phyloP scores from a whole-genome alignment of 2,113 vertebrate species.

The Sciurus niger region DNA sequence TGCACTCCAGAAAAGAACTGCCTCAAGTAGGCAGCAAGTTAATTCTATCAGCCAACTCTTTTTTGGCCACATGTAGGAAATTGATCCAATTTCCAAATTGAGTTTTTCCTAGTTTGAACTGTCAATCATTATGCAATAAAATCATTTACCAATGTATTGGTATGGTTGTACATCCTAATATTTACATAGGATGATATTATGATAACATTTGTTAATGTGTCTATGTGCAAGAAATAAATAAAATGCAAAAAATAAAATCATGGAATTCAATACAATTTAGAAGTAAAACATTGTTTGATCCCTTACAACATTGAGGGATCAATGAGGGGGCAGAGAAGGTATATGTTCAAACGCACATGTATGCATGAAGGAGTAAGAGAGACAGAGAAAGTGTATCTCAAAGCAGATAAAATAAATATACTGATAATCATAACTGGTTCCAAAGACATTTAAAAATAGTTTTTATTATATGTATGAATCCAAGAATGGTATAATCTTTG shows the following conservation, averaged over 20 bases:
- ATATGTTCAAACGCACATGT: background rate
- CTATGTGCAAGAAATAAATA: background rate
- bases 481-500: background rate
- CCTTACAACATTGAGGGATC: too few species aligned
- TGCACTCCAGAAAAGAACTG: conserved; percentile 57
- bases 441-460: background rate
- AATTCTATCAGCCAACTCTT: conserved; percentile 49
- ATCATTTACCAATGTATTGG: background rate
- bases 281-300: background rate
- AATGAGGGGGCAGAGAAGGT: too few species aligned
- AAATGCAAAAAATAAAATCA: background rate
- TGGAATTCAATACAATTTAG: background rate
- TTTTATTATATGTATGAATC: background rate
- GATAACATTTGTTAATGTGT: background rate
- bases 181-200: background rate
- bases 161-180: background rate
- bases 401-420: background rate
- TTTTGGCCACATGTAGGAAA: background rate
- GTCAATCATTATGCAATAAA: background rate
- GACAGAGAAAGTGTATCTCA: background rate
- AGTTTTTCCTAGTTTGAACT: background rate
- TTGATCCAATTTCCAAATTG: background rate
- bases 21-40: background rate
- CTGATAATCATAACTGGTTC: background rate
- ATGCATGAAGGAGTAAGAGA: background rate